phyloP scores from a whole-genome alignment of 2,113 vertebrate species.

The Lampris incognitus region DNA sequence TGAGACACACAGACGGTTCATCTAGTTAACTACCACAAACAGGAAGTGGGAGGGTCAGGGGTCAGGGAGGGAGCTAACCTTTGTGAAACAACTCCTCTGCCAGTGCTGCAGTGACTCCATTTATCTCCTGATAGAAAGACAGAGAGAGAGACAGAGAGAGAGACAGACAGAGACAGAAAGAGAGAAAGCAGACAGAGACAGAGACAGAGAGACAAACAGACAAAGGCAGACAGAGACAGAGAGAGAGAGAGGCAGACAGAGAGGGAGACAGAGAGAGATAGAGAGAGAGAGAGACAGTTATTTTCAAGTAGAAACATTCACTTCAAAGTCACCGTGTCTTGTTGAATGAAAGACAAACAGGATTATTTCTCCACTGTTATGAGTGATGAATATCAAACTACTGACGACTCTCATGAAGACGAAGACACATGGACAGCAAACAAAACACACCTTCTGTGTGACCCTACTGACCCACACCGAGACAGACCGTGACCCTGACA shows the following conservation, averaged over 20 bases:
- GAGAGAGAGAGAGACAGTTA: conserved; percentile 13
- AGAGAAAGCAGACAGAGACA: background rate
- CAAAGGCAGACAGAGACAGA: conserved; percentile 2
- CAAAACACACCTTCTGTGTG: too few species aligned
- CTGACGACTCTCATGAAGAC: too few species aligned
- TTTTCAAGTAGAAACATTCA: background rate
- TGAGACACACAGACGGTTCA: background rate
- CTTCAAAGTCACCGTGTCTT: too few species aligned
- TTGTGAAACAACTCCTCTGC: conserved; percentile 95
- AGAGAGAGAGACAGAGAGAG: background rate
- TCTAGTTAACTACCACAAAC: too few species aligned
- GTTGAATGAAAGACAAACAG: too few species aligned
- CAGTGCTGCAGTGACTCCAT: conserved; percentile 92
- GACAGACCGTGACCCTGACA: too few species aligned
- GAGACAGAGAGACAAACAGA: conserved; percentile 14
- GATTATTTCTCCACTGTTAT: too few species aligned
- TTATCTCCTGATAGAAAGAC: conserved; percentile 87
- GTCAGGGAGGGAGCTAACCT: conserved; percentile 79
- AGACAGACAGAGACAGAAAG: background rate
- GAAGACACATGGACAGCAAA: too few species aligned
- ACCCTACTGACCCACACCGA: too few species aligned
- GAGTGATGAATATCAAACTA: too few species aligned
- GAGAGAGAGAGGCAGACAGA: background rate
- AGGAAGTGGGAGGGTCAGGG: background rate
- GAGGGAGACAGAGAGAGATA: background rate